These are phyloP conservation scores for Falco columbarius DNA, from an alignment of 2,797 vertebrate genomes.

Conservation along the genomic window DNA sequence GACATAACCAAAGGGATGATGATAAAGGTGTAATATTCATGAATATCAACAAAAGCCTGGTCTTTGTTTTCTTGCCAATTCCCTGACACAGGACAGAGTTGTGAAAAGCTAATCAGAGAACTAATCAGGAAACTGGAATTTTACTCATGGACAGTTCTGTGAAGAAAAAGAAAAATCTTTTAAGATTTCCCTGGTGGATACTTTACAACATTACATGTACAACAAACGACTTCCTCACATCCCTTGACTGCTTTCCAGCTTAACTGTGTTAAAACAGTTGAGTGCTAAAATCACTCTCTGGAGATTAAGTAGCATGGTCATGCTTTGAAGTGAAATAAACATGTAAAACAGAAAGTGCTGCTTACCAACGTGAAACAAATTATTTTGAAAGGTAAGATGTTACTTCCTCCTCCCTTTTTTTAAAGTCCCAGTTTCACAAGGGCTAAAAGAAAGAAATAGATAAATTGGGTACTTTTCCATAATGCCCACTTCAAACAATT, in stretches of 20 bases:
- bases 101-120: constrained; percentile 13
- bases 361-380: not conserved
- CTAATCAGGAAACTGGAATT: constrained; percentile 19
- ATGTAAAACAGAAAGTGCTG: not conserved
- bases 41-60: not conserved
- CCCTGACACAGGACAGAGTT: not conserved
- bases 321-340: constrained; percentile 10
- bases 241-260: constrained; percentile 24
- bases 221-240: constrained; percentile 8
- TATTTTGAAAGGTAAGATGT: not conserved
- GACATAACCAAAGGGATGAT: not conserved
- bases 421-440: not conserved
- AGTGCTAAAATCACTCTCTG: constrained; percentile 23
- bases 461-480: not conserved
- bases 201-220: constrained; percentile 14
- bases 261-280: constrained; percentile 13
- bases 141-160: not conserved
- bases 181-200: constrained; percentile 2
- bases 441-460: not conserved
- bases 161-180: constrained; percentile 17
- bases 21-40: constrained; percentile 14
- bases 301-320: not conserved
- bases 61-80: not conserved
- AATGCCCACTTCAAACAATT: not conserved
- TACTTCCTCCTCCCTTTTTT: not conserved